A percentile compares a stretch with the other conserved stretches of the same genome.
Evolutionary conservation across 1,140 invertebrate genomes (phyloP).

Genomic region (Formica selysi): DNA sequence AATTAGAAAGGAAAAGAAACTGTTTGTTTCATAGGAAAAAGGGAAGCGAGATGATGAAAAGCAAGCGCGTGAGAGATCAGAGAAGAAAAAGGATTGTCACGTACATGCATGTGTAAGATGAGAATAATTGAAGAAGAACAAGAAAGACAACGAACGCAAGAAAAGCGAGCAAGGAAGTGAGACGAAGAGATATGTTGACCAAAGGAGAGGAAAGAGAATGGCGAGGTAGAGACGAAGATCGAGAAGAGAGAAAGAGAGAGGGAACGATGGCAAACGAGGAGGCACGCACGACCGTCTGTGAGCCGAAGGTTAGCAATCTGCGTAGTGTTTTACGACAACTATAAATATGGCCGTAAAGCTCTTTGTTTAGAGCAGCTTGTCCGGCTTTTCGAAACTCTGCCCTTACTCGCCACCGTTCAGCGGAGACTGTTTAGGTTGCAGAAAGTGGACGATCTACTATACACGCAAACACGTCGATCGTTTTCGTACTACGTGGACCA

Average conservation of each 20-base stretch:
- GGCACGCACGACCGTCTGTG: constrained; percentile 40
- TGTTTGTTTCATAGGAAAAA: constrained; percentile 2
- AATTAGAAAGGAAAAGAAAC: constrained; percentile 39
- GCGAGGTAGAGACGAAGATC: background rate
- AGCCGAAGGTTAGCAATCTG: constrained; percentile 82
- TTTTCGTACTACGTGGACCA: background rate
- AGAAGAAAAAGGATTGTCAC: constrained; percentile 23
- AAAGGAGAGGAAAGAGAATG: too few species aligned
- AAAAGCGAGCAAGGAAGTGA: constrained; percentile 65
- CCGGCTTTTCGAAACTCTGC: constrained; percentile 78
- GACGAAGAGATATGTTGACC: constrained; percentile 35
- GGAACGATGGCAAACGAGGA: constrained; percentile 20
- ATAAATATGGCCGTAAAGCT: constrained; percentile 85
- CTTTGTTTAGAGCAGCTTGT: constrained; percentile 84
- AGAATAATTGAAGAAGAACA: constrained; percentile 43
- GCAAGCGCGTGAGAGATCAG: background rate
- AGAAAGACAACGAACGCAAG: constrained; percentile 66
- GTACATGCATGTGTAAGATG: constrained; percentile 68
- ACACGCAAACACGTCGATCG: constrained; percentile 11
- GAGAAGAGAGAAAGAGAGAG: constrained; percentile 1
- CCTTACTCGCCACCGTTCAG: constrained; percentile 43
- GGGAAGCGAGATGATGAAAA: constrained; percentile 25
- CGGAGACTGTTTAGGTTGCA: constrained; percentile 55
- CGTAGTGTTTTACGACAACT: constrained; percentile 85
- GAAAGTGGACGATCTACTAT: constrained; percentile 8